Evolutionary conservation across 2,113 vertebrate species (phyloP).

Genomic region (Motacilla alba): DNA sequence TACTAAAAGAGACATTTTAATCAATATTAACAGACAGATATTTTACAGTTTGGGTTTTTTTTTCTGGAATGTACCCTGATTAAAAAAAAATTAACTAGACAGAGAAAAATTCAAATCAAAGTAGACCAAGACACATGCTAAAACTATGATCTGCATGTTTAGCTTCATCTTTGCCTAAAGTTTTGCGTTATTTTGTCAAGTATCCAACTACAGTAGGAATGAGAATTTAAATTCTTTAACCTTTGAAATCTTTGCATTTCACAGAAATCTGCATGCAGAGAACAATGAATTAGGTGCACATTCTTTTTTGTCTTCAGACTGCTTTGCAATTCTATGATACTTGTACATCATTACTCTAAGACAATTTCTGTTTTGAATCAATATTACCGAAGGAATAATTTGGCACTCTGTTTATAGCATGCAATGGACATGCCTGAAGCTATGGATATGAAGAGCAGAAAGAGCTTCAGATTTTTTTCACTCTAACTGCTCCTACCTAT

Average conservation of each 20-base stretch:
- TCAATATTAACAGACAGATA: not conserved
- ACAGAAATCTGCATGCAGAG: not conserved
- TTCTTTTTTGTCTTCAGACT: not conserved
- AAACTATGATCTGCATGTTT: not conserved
- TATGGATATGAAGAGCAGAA: not conserved
- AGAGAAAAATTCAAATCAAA: not conserved
- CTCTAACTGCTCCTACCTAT: not conserved
- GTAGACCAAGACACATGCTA: not conserved
- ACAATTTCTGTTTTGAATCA: not conserved
- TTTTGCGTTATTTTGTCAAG: not conserved
- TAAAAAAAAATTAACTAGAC: not conserved
- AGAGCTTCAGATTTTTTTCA: not conserved
- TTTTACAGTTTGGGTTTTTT: not conserved
- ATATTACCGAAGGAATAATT: not conserved
- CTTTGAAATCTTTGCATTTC: not conserved
- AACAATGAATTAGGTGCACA: not conserved
- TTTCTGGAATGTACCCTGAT: not conserved
- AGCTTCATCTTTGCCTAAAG: not conserved
- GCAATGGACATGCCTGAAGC: not conserved
- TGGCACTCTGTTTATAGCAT: not conserved
- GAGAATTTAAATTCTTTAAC: not conserved
- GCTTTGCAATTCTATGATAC: not conserved
- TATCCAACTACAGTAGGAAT: not conserved
- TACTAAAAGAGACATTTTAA: not conserved
- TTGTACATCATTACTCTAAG: not conserved